Evolutionary conservation across 2,113 vertebrate species (phyloP).

Genomic region (Poecile atricapillus): DNA sequence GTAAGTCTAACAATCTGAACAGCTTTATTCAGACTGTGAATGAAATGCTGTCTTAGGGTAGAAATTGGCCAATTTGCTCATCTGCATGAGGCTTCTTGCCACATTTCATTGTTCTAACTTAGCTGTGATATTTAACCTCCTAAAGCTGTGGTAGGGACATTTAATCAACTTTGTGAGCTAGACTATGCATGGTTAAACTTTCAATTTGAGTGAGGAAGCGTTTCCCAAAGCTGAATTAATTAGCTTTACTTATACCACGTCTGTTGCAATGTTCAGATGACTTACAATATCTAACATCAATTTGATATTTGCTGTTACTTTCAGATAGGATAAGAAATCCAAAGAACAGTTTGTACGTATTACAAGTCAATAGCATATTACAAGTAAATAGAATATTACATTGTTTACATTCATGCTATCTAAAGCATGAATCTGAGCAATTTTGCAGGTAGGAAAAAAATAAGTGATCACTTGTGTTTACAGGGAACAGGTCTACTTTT

Average conservation of each 20-base stretch:
- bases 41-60: background rate
- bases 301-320: background rate
- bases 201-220: background rate
- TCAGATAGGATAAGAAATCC: background rate
- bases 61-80: background rate
- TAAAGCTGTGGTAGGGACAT: background rate
- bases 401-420: background rate
- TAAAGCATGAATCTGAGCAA: background rate
- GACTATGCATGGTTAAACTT: background rate
- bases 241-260: background rate
- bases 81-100: background rate
- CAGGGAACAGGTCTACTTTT: background rate
- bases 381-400: background rate
- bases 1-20: background rate
- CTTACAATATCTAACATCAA: background rate
- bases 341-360: background rate
- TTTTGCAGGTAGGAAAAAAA: background rate
- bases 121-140: background rate
- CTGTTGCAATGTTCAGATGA: background rate
- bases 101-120: background rate
- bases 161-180: background rate
- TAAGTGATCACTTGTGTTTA: background rate
- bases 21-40: background rate
- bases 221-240: constrained; percentile 18
- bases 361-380: background rate